Evolutionary conservation across 2,113 vertebrate species (phyloP).

Genomic region (Antechinus flavipes): DNA sequence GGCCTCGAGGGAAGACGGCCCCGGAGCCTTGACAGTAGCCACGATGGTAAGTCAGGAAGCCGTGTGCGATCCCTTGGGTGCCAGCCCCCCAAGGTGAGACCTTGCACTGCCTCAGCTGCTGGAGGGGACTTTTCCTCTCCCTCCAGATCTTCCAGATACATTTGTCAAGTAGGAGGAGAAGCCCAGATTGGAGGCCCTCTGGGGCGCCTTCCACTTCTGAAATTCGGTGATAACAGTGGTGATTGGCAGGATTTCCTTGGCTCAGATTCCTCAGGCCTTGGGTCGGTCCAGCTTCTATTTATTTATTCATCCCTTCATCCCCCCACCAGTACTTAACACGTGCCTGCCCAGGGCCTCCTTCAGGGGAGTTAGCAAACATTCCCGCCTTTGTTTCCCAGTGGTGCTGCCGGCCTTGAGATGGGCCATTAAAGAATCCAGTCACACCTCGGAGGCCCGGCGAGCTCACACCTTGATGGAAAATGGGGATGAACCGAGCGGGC

Average conservation of each 20-base stretch:
- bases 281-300: background rate
- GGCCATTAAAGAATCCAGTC: background rate
- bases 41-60: too few relatives aligned
- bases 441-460: background rate
- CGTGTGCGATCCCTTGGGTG: too few relatives aligned
- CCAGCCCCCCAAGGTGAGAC: too few relatives aligned
- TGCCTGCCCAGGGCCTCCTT: background rate
- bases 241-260: background rate
- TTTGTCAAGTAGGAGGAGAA: too few relatives aligned
- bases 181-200: background rate
- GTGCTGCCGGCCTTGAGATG: background rate
- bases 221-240: background rate
- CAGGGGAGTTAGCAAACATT: background rate
- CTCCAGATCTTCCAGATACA: too few relatives aligned
- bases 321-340: background rate
- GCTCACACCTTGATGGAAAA: background rate
- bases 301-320: background rate
- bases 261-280: background rate
- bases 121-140: too few relatives aligned
- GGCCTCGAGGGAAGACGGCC: too few relatives aligned
- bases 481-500: background rate
- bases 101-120: too few relatives aligned
- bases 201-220: background rate
- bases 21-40: too few relatives aligned
- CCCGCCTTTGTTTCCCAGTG: background rate